Conservation (phyloP, 2,797 vertebrate genomes). For the Ptychobarbus kaznakovi region DNA sequence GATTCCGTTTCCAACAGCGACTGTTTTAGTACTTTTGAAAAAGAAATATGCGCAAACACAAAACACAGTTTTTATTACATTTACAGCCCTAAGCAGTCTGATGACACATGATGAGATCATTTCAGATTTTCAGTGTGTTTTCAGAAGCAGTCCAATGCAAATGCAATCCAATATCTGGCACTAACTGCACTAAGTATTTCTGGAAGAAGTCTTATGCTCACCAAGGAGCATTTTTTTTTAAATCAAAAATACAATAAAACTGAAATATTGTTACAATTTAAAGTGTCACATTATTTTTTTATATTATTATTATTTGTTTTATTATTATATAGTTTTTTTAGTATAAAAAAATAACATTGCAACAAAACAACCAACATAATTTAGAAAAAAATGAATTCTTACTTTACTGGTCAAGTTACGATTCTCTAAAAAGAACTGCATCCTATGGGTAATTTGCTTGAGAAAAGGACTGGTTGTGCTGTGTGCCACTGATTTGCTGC, state of each 20-base stretch:
- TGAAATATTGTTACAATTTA: background rate
- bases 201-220: background rate
- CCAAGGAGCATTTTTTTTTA: background rate
- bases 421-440: too few relatives aligned
- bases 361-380: too few relatives aligned
- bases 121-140: slow-evolving; percentile 1
- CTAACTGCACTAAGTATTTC: background rate
- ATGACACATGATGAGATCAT: slow-evolving; percentile 9
- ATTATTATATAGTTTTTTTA: too few relatives aligned
- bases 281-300: background rate
- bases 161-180: background rate
- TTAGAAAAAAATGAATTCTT: too few relatives aligned
- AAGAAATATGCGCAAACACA: background rate
- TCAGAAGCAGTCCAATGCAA: background rate
- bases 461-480: too few relatives aligned
- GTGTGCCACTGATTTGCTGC: too few relatives aligned
- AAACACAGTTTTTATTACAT: background rate
- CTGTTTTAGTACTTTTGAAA: background rate
- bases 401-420: too few relatives aligned
- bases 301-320: too few relatives aligned
- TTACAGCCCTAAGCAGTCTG: slow-evolving; percentile 9
- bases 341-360: too few relatives aligned
- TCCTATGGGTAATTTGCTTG: too few relatives aligned
- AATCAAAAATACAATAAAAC: background rate
- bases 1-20: background rate